Evolutionary conservation across 2,113 vertebrate genomes (phyloP).

Genomic region (Cyphomyrus plagiostoma): DNA sequence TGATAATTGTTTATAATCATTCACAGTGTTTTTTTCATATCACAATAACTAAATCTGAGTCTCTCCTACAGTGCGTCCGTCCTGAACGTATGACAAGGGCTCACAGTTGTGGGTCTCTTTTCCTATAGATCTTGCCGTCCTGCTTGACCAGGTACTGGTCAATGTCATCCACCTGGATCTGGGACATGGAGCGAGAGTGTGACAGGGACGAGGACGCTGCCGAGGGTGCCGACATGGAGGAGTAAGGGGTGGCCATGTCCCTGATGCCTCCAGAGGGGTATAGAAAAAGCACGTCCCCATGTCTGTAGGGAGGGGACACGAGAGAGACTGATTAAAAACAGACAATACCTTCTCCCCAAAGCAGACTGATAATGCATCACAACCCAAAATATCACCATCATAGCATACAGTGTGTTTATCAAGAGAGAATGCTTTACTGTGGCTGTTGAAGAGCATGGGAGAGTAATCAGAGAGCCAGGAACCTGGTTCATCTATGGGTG

Average conservation of each 20-base stretch:
- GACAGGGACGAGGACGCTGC: conserved; percentile 46
- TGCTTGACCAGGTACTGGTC: conserved; percentile 90
- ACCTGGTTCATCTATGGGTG: neutral
- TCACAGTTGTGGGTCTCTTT: conserved; percentile 86
- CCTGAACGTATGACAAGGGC: conserved; percentile 24
- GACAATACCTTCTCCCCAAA: neutral
- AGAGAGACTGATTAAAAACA: too few relatives aligned
- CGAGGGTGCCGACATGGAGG: conserved; percentile 42
- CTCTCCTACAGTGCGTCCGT: neutral
- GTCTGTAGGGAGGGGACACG: conserved; percentile 55
- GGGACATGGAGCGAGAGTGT: conserved; percentile 61
- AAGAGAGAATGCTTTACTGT: neutral
- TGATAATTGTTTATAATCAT: neutral
- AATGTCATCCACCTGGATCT: conserved; percentile 85
- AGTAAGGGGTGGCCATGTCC: conserved; percentile 70
- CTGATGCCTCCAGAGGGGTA: conserved; percentile 81
- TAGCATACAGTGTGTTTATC: neutral
- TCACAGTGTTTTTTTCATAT: neutral
- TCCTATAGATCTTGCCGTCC: conserved; percentile 94
- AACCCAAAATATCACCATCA: neutral
- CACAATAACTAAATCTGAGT: neutral
- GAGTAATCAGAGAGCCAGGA: neutral
- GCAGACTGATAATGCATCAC: neutral
- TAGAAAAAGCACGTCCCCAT: conserved; percentile 90
- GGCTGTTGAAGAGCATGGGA: neutral